Conservation (phyloP, 1,140 invertebrate species). For the Gonioctena quinquepunctata region DNA sequence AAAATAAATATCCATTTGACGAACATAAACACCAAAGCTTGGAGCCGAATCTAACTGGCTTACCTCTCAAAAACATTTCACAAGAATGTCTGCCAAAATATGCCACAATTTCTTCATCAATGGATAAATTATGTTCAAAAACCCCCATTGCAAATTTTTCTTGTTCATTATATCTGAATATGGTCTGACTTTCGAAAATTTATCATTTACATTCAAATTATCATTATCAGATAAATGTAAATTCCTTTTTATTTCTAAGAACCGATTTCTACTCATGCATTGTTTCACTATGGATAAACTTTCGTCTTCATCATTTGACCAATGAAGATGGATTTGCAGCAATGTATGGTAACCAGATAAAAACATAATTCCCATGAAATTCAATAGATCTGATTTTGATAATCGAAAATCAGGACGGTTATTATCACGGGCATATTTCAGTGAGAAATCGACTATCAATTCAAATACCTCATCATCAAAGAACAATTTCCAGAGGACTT, state of each 20-base stretch:
- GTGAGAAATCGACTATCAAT: constrained; percentile 6
- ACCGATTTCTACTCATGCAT: constrained; percentile 25
- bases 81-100: constrained; percentile 58
- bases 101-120: constrained; percentile 60
- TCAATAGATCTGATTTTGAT: background rate
- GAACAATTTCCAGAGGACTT: no score
- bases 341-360: constrained; percentile 23
- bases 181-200: constrained; percentile 45
- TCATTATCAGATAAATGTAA: constrained; percentile 43
- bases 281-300: constrained; percentile 23
- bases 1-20: constrained; percentile 25
- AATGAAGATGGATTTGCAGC: constrained; percentile 19
- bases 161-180: constrained; percentile 43
- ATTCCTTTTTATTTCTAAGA: constrained; percentile 23
- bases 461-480: constrained; percentile 22
- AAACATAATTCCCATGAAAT: constrained; percentile 22
- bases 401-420: constrained; percentile 4
- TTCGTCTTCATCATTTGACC: constrained; percentile 27
- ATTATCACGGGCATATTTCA: constrained; percentile 22
- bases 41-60: constrained; percentile 58
- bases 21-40: constrained; percentile 52
- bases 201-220: constrained; percentile 42
- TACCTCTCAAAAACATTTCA: constrained; percentile 58
- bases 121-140: constrained; percentile 51
- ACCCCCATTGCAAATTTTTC: constrained; percentile 53